A percentile compares a stretch with the other conserved stretches of the same genome.
These are phyloP conservation scores for Alouatta palliata DNA, from an alignment of 2,113 vertebrate genomes.

Conservation along the genomic window DNA sequence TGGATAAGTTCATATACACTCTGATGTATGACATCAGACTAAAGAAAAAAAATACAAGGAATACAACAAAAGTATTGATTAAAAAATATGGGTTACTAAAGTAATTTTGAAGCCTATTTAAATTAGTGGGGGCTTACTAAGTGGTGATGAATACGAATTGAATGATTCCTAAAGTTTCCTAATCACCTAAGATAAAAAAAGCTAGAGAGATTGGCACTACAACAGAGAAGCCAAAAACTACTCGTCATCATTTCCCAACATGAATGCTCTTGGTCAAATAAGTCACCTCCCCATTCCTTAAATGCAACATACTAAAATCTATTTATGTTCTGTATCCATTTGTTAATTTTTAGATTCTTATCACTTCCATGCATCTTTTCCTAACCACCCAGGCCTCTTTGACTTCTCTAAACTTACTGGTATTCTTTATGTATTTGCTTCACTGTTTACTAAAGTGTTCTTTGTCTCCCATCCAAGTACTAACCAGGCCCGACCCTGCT, in stretches of 20 bases:
- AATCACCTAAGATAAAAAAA: not conserved
- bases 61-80: not conserved
- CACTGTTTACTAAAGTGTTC: not conserved
- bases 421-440: not conserved
- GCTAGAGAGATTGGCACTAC: not conserved
- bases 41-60: not conserved
- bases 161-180: not conserved
- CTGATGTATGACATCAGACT: constrained; percentile 93
- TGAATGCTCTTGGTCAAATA: not conserved
- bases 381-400: not conserved
- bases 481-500: too few species aligned
- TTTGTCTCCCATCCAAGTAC: too few species aligned
- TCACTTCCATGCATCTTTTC: not conserved
- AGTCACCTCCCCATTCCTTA: not conserved
- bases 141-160: not conserved
- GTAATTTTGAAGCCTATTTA: not conserved
- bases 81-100: not conserved
- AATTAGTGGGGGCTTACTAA: not conserved
- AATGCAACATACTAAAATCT: not conserved
- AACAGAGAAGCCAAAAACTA: not conserved
- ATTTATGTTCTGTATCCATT: not conserved
- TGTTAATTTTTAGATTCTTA: not conserved
- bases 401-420: not conserved
- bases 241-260: not conserved
- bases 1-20: constrained; percentile 92